phyloP scores from a whole-genome alignment of 30 jellyfish, hydroid and myxozoan species.

The Sanderia malayensis region DNA sequence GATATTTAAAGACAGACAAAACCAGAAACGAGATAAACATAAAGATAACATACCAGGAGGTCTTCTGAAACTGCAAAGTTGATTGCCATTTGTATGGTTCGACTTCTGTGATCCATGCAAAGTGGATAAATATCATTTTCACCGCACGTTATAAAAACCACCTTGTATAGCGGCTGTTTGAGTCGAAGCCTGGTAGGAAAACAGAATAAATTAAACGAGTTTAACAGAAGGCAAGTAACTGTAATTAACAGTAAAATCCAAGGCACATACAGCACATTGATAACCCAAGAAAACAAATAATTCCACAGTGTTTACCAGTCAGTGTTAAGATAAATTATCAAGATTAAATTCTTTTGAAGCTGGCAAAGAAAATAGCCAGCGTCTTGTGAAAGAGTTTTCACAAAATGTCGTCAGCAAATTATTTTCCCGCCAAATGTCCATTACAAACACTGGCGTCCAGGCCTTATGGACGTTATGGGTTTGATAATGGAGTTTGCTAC shows the following conservation, averaged over 20 bases:
- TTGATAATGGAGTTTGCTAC: no score
- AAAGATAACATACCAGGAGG: constrained; percentile 30
- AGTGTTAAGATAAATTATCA: neutral
- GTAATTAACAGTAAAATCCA: no score
- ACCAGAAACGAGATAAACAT: neutral
- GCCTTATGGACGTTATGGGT: no score
- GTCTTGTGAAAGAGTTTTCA: no score
- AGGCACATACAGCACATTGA: no score
- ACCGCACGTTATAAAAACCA: constrained; percentile 53
- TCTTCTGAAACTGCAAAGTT: constrained; percentile 52
- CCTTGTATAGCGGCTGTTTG: constrained; percentile 53
- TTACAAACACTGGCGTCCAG: no score
- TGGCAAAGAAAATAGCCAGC: neutral
- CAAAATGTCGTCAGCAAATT: no score
- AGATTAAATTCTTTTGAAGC: neutral
- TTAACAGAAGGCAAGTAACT: no score
- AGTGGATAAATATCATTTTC: constrained; percentile 37
- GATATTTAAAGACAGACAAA: neutral
- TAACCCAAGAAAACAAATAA: no score
- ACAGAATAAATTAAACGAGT: neutral
- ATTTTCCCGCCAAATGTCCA: no score
- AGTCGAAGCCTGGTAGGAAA: constrained; percentile 52
- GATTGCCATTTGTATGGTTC: constrained; percentile 45
- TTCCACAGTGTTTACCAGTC: neutral
- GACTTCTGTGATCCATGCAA: constrained; percentile 50